Base-by-base conservation (phyloP, 2,888 invertebrate species). In the Noctua janthina region DNA sequence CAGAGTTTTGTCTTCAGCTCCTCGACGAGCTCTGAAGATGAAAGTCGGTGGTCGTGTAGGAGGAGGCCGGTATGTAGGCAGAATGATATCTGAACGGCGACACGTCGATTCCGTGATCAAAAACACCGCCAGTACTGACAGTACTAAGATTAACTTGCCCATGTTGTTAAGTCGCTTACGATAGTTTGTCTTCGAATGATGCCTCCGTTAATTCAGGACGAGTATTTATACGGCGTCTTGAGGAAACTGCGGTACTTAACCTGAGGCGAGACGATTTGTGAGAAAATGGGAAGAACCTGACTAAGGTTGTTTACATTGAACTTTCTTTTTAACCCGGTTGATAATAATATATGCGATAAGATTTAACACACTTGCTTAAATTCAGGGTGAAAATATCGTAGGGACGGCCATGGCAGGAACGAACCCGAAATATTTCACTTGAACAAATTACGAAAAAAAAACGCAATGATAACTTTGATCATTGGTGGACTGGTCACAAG, bases 201-300 rank as follows among this genome's bases (percentile, higher is more conserved):
- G 15, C 29, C 64, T 56, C 23, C 4, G 43, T 43, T 39, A 17
- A 5, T 39, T 11, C 1, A n/a, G 13, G n/a, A 0, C 13, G 49
- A 59, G 81, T 86, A 84, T 84, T 76, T 86, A 86, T 86, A 86
- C 75, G 5, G 5, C 15, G 11, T 66, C 43, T 49, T 81, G 46
- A 84, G 85, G 87, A 87, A 81, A 87, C 56, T 35, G 23, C 59
- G 85, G 87, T 87, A 54, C 70, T 68, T 87, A 76, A 67, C 81
- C 81, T 13, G 35, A 64, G 43, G 13, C 69, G 59, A 77, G 43
- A 75, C 17, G 66, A 13, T 23, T 67, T 39, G 5, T 43, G 0
- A 59, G 73, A 68, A 75, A 84, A 56, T 54, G 87, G 87, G 85
- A 86, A 86, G 64, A 86, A 86, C 86, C 85, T 81, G 20, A 64